Conservation (phyloP, 1,140 invertebrate genomes). For the Pomphorhynchus laevis region DNA sequence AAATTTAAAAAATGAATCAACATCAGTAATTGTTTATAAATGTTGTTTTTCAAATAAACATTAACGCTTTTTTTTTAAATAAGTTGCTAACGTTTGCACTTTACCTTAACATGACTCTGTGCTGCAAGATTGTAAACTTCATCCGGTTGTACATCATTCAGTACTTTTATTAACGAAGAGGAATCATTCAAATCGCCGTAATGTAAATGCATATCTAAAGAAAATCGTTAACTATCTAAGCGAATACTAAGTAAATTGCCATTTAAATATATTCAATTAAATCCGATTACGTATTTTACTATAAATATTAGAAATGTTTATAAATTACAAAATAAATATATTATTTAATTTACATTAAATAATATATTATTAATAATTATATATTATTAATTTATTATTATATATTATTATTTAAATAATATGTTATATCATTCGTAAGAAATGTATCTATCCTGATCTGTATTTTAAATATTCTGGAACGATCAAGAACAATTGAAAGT, state of each 20-base stretch:
- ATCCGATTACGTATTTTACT: neutral
- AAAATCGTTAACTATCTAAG: conserved; percentile 11
- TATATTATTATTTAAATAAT: no score
- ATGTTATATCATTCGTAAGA: no score
- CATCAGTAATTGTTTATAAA: no score
- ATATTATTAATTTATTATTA: no score
- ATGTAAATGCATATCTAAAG: conserved; percentile 47
- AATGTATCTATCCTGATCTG: no score
- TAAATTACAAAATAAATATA: neutral
- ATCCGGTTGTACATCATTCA: conserved; percentile 40
- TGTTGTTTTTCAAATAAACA: no score
- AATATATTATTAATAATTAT: neutral
- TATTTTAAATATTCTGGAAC: no score
- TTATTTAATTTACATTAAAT: neutral
- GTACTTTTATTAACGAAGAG: conserved; percentile 73
- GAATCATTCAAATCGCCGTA: conserved; percentile 97
- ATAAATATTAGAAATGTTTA: neutral
- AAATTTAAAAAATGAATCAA: no score
- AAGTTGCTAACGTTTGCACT: no score
- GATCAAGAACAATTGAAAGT: no score
- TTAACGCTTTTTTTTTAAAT: no score
- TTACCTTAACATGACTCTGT: conserved; percentile 91
- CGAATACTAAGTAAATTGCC: neutral
- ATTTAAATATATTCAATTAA: neutral
- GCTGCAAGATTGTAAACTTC: conserved; percentile 98